Evolutionary conservation across 2,113 vertebrate genomes (phyloP), one percentile per base, ranked within the genome.

Genomic region (Clarias macrocephalus): DNA sequence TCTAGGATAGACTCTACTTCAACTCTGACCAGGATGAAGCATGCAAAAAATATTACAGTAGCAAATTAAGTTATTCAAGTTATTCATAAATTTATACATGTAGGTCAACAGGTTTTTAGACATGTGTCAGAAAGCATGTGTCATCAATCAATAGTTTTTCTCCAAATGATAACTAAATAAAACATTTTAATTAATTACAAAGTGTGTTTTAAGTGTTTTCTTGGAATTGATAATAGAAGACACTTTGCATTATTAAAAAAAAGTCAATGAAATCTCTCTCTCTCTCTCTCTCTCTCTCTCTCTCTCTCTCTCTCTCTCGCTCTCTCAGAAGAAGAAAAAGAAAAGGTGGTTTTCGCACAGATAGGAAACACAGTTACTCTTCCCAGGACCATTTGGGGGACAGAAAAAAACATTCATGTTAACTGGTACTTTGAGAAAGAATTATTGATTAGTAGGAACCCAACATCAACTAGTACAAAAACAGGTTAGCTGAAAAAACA

Each of bases 321-420:
- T 60, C 70, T 48, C 42, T 89, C 30, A 37, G 73, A 94, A 91
- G 73, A 0, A 48, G 79, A 59, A 16, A 0, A 3, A 3, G 16
- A 18, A 33, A 48, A 48, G 7, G 65, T 84, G 8, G n/a, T 90
- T 28, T 93, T 92, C 28, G 91, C 88, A 33, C 88, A 86, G 30
- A 12, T 85, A 3, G 93, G 93, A 73, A 66, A 85, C 0, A 42
- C 2, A 0, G 85, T 91, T 30, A 81, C 6, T 6, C 30, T 93
- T 0, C 88, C 89, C 0, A 57, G 5, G 0, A 0, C 9, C 0
- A 48, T 6, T 2, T 1, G 0, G 2, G 0, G 0, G 0, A 0
- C 0, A 30, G 0, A 3, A 0, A 0, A 0, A 0, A 42, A 66
- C 15, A 2, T 80, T 11, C 91, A 94, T 23, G 2, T 91, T 23